phyloP scores from a whole-genome alignment of 2,113 vertebrate species.

The Laticauda laticaudata region DNA sequence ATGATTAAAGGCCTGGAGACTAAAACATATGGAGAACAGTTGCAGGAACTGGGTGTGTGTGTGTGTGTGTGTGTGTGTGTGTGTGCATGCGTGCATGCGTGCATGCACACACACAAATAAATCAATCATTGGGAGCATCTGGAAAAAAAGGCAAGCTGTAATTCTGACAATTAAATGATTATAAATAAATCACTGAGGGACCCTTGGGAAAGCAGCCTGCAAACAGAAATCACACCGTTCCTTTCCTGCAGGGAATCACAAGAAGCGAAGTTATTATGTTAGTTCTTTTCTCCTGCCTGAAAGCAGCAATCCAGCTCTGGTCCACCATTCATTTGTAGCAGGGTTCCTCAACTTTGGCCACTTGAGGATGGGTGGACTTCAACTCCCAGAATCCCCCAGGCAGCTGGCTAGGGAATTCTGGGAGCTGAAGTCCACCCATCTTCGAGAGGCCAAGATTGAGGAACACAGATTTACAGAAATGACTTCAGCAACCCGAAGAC shows the following conservation, averaged over 20 bases:
- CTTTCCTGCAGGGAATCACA: background rate
- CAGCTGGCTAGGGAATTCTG: background rate
- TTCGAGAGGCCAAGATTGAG: background rate
- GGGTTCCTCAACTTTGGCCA: background rate
- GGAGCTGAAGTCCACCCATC: background rate
- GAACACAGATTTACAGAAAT: background rate
- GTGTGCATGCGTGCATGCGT: no score
- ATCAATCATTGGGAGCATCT: background rate
- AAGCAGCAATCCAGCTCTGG: background rate
- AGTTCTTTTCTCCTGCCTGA: background rate
- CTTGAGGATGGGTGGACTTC: background rate
- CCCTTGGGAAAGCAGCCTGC: background rate
- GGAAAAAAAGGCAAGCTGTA: background rate
- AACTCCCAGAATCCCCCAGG: background rate
- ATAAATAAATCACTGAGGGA: background rate
- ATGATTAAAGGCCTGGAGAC: no score
- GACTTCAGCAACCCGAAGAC: no score
- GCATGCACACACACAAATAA: no score
- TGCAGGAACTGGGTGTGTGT: no score
- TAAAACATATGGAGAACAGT: no score
- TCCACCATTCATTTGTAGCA: background rate
- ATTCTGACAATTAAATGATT: background rate
- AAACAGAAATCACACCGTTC: background rate
- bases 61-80: no score
- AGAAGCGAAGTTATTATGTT: background rate